Evolutionary conservation across 2,797 vertebrate genomes (phyloP).

Genomic region (Acanthis flammea): DNA sequence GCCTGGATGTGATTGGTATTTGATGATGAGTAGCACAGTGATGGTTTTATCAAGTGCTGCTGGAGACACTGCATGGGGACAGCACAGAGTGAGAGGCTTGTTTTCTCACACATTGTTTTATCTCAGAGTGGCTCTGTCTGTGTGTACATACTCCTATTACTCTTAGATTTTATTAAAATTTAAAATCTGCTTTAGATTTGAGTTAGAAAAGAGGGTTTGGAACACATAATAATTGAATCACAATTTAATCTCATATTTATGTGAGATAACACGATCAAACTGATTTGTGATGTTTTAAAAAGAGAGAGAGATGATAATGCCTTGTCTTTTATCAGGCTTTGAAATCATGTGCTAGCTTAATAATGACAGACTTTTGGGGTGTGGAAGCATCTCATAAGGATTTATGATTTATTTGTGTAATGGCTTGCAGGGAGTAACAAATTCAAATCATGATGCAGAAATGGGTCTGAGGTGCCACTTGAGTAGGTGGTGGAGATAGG

Average conservation of each 20-base stretch:
- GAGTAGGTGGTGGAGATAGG: background rate
- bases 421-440: background rate
- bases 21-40: background rate
- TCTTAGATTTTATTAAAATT: background rate
- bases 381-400: background rate
- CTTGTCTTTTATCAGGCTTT: background rate
- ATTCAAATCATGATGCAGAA: background rate
- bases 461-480: background rate
- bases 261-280: background rate
- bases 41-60: background rate
- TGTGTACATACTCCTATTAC: background rate
- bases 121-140: background rate
- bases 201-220: background rate
- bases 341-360: background rate
- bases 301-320: background rate
- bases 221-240: background rate
- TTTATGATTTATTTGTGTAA: background rate
- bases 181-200: background rate
- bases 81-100: background rate
- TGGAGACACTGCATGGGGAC: background rate
- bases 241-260: background rate
- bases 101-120: background rate
- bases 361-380: background rate
- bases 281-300: background rate
- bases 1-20: background rate